phyloP scores from a whole-genome alignment of 2,113 vertebrate genomes.

The Casuarius casuarius region DNA sequence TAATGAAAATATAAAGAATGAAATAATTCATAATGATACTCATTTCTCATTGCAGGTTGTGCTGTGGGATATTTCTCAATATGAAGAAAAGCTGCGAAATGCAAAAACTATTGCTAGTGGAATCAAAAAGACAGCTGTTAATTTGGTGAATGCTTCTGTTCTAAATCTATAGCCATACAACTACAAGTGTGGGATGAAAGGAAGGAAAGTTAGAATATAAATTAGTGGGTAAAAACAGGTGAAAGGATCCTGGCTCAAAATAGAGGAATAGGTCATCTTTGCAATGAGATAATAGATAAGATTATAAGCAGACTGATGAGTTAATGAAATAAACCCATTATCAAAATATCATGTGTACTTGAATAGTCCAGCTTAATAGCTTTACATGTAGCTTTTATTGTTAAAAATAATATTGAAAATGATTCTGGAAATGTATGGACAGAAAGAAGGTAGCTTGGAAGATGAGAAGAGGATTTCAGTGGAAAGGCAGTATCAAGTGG shows the following conservation, averaged over 20 bases:
- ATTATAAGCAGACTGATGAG: background rate
- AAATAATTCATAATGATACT: background rate
- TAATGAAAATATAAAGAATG: background rate
- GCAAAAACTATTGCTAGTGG: slow-evolving; percentile 28
- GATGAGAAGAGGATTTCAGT: background rate
- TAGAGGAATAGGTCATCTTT: background rate
- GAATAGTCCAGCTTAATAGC: background rate
- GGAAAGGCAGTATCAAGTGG: background rate
- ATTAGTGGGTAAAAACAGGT: background rate
- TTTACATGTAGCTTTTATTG: background rate
- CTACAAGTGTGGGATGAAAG: background rate
- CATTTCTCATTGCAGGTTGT: slow-evolving; percentile 78
- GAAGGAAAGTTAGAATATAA: background rate
- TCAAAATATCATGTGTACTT: background rate
- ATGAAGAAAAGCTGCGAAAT: slow-evolving; percentile 76
- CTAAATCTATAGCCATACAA: background rate
- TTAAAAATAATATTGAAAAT: background rate
- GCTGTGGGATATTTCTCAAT: slow-evolving; percentile 89
- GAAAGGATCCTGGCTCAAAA: background rate
- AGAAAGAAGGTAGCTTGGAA: background rate
- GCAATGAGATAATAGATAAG: background rate
- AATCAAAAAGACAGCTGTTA: slow-evolving; percentile 52
- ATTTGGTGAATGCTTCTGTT: slow-evolving; percentile 13
- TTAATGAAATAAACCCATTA: background rate
- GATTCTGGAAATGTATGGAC: background rate